phyloP scores from a whole-genome alignment of 1,140 invertebrate genomes.

The Sycobia sp. region DNA sequence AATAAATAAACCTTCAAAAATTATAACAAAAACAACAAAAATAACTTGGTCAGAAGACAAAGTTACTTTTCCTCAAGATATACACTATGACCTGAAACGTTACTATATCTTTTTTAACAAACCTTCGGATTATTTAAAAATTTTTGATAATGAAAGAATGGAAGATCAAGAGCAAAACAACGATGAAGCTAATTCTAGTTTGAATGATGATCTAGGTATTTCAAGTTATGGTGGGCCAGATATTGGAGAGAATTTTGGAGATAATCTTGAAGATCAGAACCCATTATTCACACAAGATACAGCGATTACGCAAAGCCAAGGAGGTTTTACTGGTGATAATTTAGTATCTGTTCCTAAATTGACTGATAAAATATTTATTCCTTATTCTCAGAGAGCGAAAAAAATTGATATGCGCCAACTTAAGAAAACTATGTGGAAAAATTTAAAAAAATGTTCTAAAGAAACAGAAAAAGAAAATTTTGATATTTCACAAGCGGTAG shows the following conservation, averaged over 20 bases:
- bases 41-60: conserved; percentile 45
- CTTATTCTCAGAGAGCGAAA: conserved; percentile 77
- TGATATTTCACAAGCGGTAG: conserved; percentile 37
- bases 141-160: conserved; percentile 34
- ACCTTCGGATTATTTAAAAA: conserved; percentile 32
- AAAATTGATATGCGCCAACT: too few relatives aligned
- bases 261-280: conserved; percentile 43
- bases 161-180: conserved; percentile 39
- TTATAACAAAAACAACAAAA: conserved; percentile 41
- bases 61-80: conserved; percentile 44
- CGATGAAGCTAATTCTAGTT: conserved; percentile 59
- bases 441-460: too few relatives aligned
- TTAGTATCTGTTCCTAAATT: conserved; percentile 65
- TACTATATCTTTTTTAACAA: conserved; percentile 41
- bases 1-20: conserved; percentile 21
- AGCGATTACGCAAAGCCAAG: conserved; percentile 53
- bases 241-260: conserved; percentile 51
- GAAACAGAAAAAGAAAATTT: conserved; percentile 44
- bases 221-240: conserved; percentile 58
- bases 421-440: conserved; percentile 75
- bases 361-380: conserved; percentile 68
- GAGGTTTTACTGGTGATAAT: conserved; percentile 61
- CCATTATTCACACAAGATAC: conserved; percentile 53
- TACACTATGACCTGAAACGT: conserved; percentile 41
- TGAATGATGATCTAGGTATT: conserved; percentile 63